Percentiles rank a stretch among this genome's conserved stretches.
Conservation (phyloP, 2,888 invertebrate species). For the Apocheima hispidaria region DNA sequence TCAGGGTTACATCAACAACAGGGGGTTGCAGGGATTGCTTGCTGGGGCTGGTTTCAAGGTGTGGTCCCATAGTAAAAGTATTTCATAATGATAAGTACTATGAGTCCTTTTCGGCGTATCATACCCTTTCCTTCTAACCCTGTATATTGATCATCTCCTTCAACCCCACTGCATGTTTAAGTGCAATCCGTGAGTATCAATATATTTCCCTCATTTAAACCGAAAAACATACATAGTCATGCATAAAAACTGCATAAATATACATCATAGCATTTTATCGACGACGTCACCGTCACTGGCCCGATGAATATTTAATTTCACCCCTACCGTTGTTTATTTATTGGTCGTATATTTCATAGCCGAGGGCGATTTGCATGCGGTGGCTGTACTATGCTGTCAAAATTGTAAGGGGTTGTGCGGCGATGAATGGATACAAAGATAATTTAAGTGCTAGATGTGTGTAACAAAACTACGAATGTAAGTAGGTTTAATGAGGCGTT, state of each 20-base stretch:
- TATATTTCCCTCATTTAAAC: slow-evolving; percentile 16
- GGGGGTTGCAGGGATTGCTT: no score
- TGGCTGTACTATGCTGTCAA: slow-evolving; percentile 62
- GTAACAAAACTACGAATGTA: background rate
- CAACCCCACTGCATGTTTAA: background rate
- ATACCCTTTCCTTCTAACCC: no score
- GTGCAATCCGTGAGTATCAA: slow-evolving; percentile 11
- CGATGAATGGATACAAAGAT: slow-evolving; percentile 32
- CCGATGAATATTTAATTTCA: slow-evolving; percentile 84
- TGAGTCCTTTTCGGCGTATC: no score
- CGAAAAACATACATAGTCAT: slow-evolving; percentile 37
- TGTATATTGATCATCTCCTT: background rate
- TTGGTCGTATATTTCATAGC: slow-evolving; percentile 84
- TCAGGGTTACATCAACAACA: no score
- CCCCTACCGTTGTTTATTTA: slow-evolving; percentile 85
- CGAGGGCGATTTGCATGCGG: slow-evolving; percentile 76
- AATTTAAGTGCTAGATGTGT: slow-evolving; percentile 5
- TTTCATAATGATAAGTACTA: no score
- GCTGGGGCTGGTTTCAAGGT: no score
- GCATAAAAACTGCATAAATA: slow-evolving; percentile 31
- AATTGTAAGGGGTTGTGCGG: slow-evolving; percentile 64
- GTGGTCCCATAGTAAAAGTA: no score
- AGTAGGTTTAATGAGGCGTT: no score
- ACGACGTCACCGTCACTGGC: slow-evolving; percentile 59
- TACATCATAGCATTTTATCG: slow-evolving; percentile 41